phyloP scores from a whole-genome alignment of 2,113 vertebrate species.

The Porphyrio hochstetteri region DNA sequence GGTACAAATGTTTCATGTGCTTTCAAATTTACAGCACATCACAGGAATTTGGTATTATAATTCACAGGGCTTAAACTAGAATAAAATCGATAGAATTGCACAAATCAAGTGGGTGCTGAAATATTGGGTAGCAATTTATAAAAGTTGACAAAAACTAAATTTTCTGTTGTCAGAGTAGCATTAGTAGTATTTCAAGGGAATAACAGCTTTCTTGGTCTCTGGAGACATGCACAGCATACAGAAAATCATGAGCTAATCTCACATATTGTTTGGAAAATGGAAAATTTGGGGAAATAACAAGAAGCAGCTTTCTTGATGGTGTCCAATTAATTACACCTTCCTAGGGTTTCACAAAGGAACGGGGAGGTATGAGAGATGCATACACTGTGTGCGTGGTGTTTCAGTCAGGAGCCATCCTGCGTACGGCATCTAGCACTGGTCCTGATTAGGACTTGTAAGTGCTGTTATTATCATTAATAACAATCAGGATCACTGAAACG shows the following conservation, averaged over 20 bases:
- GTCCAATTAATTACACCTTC: not conserved
- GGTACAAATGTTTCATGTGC: not conserved
- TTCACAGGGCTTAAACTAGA: not conserved
- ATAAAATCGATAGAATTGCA: not conserved
- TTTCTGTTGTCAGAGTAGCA: not conserved
- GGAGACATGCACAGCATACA: not conserved
- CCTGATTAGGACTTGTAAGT: not conserved
- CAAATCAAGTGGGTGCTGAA: constrained; percentile 3
- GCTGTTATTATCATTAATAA: constrained; percentile 21
- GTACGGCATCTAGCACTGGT: not conserved
- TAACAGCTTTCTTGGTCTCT: not conserved
- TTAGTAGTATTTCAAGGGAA: not conserved
- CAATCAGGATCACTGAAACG: not conserved
- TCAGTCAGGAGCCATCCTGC: not conserved
- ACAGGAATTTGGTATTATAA: not conserved
- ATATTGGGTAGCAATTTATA: not conserved
- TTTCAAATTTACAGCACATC: not conserved
- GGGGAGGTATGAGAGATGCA: not conserved
- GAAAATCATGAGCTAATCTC: not conserved
- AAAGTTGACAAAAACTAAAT: not conserved
- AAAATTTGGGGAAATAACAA: not conserved
- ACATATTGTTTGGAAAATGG: not conserved
- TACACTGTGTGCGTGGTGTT: not conserved
- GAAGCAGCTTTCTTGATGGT: not conserved
- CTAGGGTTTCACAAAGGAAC: fast-evolving